Conservation (phyloP, 2,797 vertebrate species). For the Morus bassanus region DNA sequence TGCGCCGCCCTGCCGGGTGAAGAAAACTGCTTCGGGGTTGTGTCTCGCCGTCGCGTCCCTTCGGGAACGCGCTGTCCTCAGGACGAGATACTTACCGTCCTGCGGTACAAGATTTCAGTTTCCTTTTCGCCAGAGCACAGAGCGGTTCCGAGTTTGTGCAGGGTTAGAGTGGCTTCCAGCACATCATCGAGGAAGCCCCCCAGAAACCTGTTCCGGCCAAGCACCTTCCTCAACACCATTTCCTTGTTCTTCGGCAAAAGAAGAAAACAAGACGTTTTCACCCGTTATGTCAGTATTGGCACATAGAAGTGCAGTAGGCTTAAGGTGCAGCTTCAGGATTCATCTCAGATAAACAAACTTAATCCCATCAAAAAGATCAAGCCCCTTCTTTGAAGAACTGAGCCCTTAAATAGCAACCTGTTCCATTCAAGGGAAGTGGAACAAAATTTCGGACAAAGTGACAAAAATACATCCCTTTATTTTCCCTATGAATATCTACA, state of each 20-base stretch:
- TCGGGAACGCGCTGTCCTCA: background rate
- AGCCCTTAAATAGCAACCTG: background rate
- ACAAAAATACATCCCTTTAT: background rate
- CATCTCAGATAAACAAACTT: background rate
- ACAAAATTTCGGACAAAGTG: background rate
- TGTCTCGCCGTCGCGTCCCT: fast-evolving
- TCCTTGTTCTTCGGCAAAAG: background rate
- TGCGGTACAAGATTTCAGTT: background rate
- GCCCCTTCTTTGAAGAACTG: background rate
- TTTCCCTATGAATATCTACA: background rate
- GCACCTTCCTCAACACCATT: background rate
- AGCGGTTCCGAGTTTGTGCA: background rate
- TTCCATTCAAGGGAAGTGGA: background rate
- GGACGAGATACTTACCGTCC: background rate
- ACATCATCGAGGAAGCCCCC: background rate
- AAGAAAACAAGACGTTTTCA: background rate
- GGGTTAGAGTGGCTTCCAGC: background rate
- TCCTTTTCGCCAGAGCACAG: background rate
- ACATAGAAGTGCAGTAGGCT: background rate
- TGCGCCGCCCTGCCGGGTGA: background rate
- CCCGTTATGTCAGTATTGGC: fast-evolving
- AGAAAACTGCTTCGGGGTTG: background rate
- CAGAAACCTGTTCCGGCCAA: background rate
- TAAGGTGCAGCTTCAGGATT: background rate
- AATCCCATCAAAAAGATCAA: background rate